A percentile compares a stretch with the other conserved stretches of the same genome.
phyloP scores from a whole-genome alignment of 2,888 invertebrate species.

The Hirudinaria manillensis region DNA sequence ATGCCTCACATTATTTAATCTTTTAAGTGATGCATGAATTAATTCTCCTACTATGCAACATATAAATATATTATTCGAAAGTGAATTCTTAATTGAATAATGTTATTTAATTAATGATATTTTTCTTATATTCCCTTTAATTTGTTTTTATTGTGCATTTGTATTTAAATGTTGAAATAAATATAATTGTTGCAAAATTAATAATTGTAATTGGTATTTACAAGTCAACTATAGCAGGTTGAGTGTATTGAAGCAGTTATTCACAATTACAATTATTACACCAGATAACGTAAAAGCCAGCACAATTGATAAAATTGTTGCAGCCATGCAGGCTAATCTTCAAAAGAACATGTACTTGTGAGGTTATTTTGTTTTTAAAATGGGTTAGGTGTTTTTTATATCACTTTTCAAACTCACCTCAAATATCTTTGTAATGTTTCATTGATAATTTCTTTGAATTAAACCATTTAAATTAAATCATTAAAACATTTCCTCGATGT shows the following conservation, averaged over 20 bases:
- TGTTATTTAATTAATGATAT: background rate
- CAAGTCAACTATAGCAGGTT: background rate
- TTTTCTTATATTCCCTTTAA: background rate
- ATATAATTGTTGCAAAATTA: conserved; percentile 13
- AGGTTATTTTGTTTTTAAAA: conserved; percentile 50
- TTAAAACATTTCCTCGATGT: too few relatives aligned
- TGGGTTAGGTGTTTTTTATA: background rate
- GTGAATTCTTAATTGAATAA: background rate
- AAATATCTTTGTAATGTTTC: too few relatives aligned
- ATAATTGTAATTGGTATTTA: background rate
- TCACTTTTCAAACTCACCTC: too few relatives aligned
- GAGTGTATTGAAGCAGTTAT: background rate
- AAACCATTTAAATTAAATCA: too few relatives aligned
- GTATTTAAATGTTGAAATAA: background rate
- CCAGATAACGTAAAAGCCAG: conserved; percentile 65
- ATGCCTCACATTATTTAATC: too few relatives aligned
- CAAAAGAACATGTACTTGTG: conserved; percentile 77
- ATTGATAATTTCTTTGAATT: too few relatives aligned
- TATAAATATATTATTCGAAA: background rate
- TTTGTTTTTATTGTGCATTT: too few relatives aligned
- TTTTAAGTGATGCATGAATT: too few relatives aligned
- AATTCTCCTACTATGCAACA: too few relatives aligned
- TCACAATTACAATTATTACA: conserved; percentile 34
- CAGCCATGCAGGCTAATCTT: conserved; percentile 76
- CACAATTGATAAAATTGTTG: conserved; percentile 66